Conservation (phyloP, 2,888 invertebrate genomes). For the Metopia argyrocephala region DNA sequence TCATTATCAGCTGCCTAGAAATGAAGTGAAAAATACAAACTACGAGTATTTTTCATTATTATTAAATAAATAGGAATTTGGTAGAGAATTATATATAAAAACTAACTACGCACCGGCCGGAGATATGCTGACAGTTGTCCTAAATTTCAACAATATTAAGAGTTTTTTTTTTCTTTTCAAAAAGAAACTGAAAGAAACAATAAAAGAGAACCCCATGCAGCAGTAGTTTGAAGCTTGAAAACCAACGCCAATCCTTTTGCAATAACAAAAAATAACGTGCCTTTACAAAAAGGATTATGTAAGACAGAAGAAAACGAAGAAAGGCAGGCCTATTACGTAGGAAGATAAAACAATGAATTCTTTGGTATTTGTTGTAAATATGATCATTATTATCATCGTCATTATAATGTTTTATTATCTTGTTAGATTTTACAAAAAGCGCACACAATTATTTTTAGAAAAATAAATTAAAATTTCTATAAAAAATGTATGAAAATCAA, state of each 20-base stretch:
- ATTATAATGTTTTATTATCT: conserved; percentile 66
- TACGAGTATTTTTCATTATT: conserved; percentile 20
- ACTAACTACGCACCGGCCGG: conserved; percentile 69
- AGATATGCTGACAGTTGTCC: conserved; percentile 74
- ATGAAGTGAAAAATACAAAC: conserved; percentile 46
- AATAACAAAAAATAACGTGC: conserved; percentile 68
- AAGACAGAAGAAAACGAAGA: conserved; percentile 54
- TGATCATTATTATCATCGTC: neutral
- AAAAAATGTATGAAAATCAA: conserved; percentile 44
- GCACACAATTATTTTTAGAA: conserved; percentile 33
- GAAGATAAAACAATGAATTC: conserved; percentile 53
- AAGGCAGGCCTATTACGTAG: no score
- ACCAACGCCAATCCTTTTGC: conserved; percentile 59
- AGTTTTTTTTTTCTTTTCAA: conserved; percentile 8
- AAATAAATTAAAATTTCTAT: conserved; percentile 6
- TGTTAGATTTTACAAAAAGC: conserved; percentile 69
- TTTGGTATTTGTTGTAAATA: neutral
- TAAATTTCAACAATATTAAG: conserved; percentile 65
- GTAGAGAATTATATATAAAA: conserved; percentile 10
- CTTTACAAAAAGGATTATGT: conserved; percentile 76
- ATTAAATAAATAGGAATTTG: conserved; percentile 14
- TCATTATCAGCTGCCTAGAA: conserved; percentile 71
- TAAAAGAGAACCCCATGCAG: conserved; percentile 42
- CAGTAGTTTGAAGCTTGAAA: conserved; percentile 40
- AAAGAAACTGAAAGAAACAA: conserved; percentile 48